These are phyloP conservation scores for Caranx melampygus DNA, from an alignment of 2,113 vertebrate genomes.

Conservation along the genomic window DNA sequence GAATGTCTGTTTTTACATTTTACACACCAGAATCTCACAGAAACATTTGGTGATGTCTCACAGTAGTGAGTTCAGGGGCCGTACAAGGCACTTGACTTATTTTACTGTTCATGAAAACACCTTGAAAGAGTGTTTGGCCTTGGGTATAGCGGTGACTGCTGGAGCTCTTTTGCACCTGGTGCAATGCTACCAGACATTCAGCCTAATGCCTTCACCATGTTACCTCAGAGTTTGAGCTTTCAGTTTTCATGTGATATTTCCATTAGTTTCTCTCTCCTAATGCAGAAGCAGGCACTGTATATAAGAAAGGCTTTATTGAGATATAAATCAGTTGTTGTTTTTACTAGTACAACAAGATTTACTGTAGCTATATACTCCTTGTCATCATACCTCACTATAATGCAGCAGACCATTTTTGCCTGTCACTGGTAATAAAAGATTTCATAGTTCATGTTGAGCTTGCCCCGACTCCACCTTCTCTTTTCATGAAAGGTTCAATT, in stretches of 20 bases:
- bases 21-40: slow-evolving; percentile 11
- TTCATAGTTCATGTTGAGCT: slow-evolving; percentile 20
- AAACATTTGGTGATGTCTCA: slow-evolving; percentile 28
- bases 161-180: not conserved
- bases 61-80: slow-evolving; percentile 4
- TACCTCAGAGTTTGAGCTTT: not conserved
- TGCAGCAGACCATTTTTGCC: slow-evolving; percentile 10
- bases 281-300: too few relatives aligned
- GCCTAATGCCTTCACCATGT: not conserved
- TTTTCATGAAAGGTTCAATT: not conserved
- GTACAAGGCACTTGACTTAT: slow-evolving; percentile 4
- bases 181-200: not conserved
- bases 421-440: slow-evolving; percentile 27
- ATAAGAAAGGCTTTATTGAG: slow-evolving; percentile 6
- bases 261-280: not conserved
- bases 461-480: not conserved
- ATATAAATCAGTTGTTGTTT: slow-evolving; percentile 47
- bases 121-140: slow-evolving; percentile 19
- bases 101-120: slow-evolving; percentile 21
- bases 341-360: slow-evolving; percentile 37
- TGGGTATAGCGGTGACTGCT: not conserved
- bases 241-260: slow-evolving; percentile 5
- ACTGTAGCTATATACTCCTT: slow-evolving; percentile 21
- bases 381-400: slow-evolving; percentile 5
- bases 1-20: slow-evolving; percentile 27